phyloP scores from a whole-genome alignment of 2,888 invertebrate species.

The Didymodactylos carnosus region DNA sequence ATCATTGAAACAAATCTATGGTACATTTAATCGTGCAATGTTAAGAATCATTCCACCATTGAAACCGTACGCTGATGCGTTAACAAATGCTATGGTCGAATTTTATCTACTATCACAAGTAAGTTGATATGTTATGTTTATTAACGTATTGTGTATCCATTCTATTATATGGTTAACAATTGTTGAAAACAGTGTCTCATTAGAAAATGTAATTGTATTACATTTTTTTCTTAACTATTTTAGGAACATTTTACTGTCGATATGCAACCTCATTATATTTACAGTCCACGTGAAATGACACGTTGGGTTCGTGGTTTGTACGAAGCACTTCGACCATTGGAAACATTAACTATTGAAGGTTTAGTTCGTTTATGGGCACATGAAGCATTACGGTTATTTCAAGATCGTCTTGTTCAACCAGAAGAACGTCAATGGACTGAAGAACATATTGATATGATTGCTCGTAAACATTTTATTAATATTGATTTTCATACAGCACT shows the following conservation, averaged over 20 bases:
- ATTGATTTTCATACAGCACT: constrained; percentile 64
- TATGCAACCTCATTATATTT: constrained; percentile 99
- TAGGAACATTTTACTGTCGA: constrained; percentile 86
- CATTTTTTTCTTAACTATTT: constrained; percentile 21
- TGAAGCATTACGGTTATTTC: constrained; percentile 89
- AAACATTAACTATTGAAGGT: constrained; percentile 72
- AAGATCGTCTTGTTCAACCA: constrained; percentile 65
- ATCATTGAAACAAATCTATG: constrained; percentile 84
- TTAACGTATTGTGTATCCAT: not conserved
- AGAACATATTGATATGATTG: constrained; percentile 63
- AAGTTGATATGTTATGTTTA: constrained; percentile 24
- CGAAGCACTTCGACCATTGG: constrained; percentile 84
- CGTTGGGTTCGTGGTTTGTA: constrained; percentile 97
- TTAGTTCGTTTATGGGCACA: constrained; percentile 96
- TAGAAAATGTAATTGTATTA: no score
- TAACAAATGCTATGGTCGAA: constrained; percentile 97
- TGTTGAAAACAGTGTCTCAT: not conserved
- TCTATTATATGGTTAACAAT: not conserved
- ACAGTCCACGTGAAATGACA: constrained; percentile 92
- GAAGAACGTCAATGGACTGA: constrained; percentile 90
- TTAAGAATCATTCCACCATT: constrained; percentile 72
- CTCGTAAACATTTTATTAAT: constrained; percentile 73
- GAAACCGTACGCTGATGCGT: constrained; percentile 75
- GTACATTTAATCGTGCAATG: constrained; percentile 96
- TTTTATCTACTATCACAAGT: constrained; percentile 76